Evolutionary conservation across 1,140 invertebrate genomes (phyloP).

Genomic region (Latrodectus geometricus): DNA sequence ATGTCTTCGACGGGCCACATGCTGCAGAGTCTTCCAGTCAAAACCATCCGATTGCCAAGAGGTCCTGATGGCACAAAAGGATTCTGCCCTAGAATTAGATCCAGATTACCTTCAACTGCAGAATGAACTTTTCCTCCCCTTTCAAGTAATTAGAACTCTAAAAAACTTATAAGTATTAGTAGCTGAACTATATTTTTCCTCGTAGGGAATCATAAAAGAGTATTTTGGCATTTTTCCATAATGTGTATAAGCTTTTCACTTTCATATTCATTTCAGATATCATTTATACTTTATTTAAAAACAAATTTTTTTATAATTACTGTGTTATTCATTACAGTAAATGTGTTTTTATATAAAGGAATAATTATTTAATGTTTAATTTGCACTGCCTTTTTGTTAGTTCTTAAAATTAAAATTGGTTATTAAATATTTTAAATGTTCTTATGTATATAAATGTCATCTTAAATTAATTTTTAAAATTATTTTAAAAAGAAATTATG

Average conservation of each 20-base stretch:
- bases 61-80: slow-evolving; percentile 87
- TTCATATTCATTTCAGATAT: background rate
- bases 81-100: slow-evolving; percentile 70
- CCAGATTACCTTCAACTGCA: slow-evolving; percentile 48
- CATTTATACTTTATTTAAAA: background rate
- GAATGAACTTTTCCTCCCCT: slow-evolving; percentile 29
- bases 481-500: too few relatives aligned
- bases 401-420: too few relatives aligned
- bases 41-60: slow-evolving; percentile 81
- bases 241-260: background rate
- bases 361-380: too few relatives aligned
- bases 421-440: too few relatives aligned
- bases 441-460: too few relatives aligned
- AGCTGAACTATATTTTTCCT: background rate
- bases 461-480: too few relatives aligned
- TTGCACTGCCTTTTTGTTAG: too few relatives aligned
- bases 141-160: slow-evolving; percentile 20
- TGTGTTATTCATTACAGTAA: background rate
- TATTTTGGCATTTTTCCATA: background rate
- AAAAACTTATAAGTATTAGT: background rate
- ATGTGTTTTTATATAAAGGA: background rate
- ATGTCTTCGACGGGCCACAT: slow-evolving; percentile 69
- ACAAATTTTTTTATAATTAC: background rate
- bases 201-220: background rate
- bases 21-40: slow-evolving; percentile 79